Conservation (phyloP, 2,888 invertebrate genomes). For the Furcula furcula region DNA sequence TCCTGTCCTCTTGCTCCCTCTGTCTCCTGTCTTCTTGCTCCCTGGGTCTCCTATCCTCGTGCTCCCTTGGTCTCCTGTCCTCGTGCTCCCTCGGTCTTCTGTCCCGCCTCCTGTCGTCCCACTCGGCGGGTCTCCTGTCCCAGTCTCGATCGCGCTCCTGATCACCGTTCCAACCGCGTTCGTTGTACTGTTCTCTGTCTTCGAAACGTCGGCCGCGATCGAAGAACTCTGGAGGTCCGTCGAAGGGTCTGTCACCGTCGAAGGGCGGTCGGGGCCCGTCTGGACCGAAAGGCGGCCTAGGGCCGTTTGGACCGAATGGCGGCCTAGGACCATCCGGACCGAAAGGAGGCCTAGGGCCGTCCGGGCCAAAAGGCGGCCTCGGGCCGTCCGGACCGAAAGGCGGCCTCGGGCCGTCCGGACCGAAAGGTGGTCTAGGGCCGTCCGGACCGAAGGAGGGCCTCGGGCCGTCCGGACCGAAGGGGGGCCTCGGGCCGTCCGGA, state of each 20-base stretch:
- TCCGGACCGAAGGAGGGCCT: slow-evolving; percentile 42
- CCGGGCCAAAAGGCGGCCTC: slow-evolving; percentile 37
- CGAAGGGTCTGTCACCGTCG: slow-evolving; percentile 35
- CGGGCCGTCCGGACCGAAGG: slow-evolving; percentile 46
- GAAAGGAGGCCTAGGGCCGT: slow-evolving; percentile 43
- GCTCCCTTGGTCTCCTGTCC: slow-evolving; percentile 33
- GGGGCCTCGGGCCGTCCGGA: slow-evolving; percentile 38
- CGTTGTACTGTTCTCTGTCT: slow-evolving; percentile 61
- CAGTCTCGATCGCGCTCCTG: slow-evolving; percentile 49
- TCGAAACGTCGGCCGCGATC: slow-evolving; percentile 69
- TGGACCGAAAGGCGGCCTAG: slow-evolving; percentile 45
- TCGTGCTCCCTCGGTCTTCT: slow-evolving; percentile 45
- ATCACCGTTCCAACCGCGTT: slow-evolving; percentile 62
- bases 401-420: slow-evolving; percentile 44
- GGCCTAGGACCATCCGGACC: slow-evolving; percentile 43
- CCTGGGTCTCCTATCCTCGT: slow-evolving; percentile 14
- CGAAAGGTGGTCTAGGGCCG: slow-evolving; percentile 48
- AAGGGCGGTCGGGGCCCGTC: slow-evolving; percentile 36
- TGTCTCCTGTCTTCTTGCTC: slow-evolving; percentile 1
- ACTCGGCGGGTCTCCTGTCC: slow-evolving; percentile 50
- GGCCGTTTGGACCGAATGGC: slow-evolving; percentile 51
- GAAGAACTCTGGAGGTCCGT: slow-evolving; percentile 65
- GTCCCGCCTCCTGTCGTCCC: slow-evolving; percentile 58
- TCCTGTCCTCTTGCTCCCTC: neutral
- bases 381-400: slow-evolving; percentile 47